Conservation (phyloP, 1,140 invertebrate species). For the Aphelenchoides besseyi region DNA sequence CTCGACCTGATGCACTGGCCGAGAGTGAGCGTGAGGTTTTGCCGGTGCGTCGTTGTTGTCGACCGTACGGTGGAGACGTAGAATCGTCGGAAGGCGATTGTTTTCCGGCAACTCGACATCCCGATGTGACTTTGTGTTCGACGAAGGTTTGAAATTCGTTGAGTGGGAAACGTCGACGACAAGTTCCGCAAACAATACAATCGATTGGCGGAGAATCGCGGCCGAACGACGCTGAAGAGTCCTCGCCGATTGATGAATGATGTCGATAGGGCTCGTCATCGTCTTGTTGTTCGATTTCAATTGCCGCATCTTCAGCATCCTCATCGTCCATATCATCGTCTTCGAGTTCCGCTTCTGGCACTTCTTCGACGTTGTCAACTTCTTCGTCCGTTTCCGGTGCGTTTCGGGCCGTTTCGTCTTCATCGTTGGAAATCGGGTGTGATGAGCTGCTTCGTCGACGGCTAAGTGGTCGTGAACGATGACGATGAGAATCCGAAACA, state of each 20-base stretch:
- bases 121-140: conserved; percentile 55
- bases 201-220: conserved; percentile 31
- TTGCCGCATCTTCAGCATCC: conserved; percentile 20
- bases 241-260: background rate
- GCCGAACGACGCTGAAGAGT: background rate
- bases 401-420: conserved; percentile 14
- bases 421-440: background rate
- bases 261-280: conserved; percentile 18
- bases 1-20: conserved; percentile 12
- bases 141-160: conserved; percentile 50
- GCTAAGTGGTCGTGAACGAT: background rate
- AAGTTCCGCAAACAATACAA: conserved; percentile 56
- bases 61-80: conserved; percentile 23
- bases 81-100: conserved; percentile 37
- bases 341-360: conserved; percentile 2
- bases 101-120: conserved; percentile 46
- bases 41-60: conserved; percentile 20
- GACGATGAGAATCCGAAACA: conserved; percentile 21
- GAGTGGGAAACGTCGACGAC: conserved; percentile 48
- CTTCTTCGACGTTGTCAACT: background rate
- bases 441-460: background rate
- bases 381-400: conserved; percentile 1
- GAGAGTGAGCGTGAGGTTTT: conserved; percentile 19
- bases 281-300: conserved; percentile 16
- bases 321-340: conserved; percentile 29